These are phyloP conservation scores for Crocodylus rhombifer DNA, from an alignment of 2,797 vertebrate species.

Conservation along the genomic window DNA sequence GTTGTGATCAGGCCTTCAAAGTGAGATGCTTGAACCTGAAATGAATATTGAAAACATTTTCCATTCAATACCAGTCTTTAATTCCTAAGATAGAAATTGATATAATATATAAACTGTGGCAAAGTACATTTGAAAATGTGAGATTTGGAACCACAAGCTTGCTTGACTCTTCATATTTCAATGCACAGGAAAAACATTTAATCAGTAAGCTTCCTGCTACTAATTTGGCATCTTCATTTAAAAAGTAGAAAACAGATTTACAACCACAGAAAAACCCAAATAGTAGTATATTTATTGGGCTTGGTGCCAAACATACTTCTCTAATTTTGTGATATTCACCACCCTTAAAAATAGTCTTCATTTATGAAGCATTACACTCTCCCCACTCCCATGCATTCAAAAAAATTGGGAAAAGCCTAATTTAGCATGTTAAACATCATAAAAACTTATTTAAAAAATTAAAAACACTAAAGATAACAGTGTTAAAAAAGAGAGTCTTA, in stretches of 20 bases:
- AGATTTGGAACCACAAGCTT: neutral
- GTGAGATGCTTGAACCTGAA: slow-evolving; percentile 95
- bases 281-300: neutral
- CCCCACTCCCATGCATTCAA: neutral
- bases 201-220: neutral
- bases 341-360: neutral
- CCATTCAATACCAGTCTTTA: neutral
- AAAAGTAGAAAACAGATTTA: neutral
- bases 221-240: neutral
- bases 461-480: neutral
- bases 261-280: neutral
- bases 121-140: neutral
- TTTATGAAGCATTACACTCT: neutral
- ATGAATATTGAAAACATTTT: slow-evolving; percentile 11
- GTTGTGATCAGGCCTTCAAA: slow-evolving; percentile 99
- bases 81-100: too few relatives aligned
- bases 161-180: neutral
- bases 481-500: neutral
- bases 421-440: neutral
- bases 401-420: neutral
- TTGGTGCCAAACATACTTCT: neutral
- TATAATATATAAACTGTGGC: neutral
- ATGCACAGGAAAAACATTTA: neutral
- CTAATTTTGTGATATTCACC: neutral
- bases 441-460: neutral